phyloP scores from a whole-genome alignment of 2,888 invertebrate genomes.

The Rambutsinella grinnellia region DNA sequence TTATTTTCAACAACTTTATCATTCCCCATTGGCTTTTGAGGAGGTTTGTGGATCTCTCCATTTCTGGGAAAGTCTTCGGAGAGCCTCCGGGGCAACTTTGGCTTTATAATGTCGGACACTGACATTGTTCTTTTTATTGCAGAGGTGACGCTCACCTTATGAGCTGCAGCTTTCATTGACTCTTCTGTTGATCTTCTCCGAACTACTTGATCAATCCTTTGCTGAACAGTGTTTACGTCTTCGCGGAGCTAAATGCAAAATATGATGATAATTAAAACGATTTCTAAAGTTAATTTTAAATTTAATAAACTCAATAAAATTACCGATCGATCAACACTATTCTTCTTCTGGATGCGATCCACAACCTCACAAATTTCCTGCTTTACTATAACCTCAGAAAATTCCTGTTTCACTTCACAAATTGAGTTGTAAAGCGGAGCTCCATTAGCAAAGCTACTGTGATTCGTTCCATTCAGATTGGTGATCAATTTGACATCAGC shows the following conservation, averaged over 20 bases:
- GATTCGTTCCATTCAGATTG: slow-evolving; percentile 18
- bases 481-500: slow-evolving; percentile 4
- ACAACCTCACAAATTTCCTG: slow-evolving; percentile 30
- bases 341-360: slow-evolving; percentile 24
- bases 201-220: slow-evolving; percentile 62
- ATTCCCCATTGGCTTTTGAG: slow-evolving; percentile 1
- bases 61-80: slow-evolving; percentile 29
- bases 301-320: background rate
- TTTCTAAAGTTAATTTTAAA: background rate
- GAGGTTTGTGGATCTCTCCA: slow-evolving; percentile 18
- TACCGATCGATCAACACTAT: slow-evolving; percentile 42
- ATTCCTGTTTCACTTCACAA: slow-evolving; percentile 33
- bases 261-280: too few relatives aligned
- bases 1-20: slow-evolving; percentile 31
- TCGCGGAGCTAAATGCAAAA: slow-evolving; percentile 51
- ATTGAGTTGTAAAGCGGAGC: slow-evolving; percentile 20
- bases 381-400: slow-evolving; percentile 20
- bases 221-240: slow-evolving; percentile 57
- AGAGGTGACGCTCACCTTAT: slow-evolving; percentile 53
- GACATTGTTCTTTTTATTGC: slow-evolving; percentile 52
- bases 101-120: slow-evolving; percentile 36
- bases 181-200: slow-evolving; percentile 62
- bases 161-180: slow-evolving; percentile 47
- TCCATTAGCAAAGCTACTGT: slow-evolving; percentile 27
- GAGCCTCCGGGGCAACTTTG: slow-evolving; percentile 37